These are phyloP conservation scores for Mimachlamys varia DNA, from an alignment of 2,888 invertebrate species.

Conservation along the genomic window DNA sequence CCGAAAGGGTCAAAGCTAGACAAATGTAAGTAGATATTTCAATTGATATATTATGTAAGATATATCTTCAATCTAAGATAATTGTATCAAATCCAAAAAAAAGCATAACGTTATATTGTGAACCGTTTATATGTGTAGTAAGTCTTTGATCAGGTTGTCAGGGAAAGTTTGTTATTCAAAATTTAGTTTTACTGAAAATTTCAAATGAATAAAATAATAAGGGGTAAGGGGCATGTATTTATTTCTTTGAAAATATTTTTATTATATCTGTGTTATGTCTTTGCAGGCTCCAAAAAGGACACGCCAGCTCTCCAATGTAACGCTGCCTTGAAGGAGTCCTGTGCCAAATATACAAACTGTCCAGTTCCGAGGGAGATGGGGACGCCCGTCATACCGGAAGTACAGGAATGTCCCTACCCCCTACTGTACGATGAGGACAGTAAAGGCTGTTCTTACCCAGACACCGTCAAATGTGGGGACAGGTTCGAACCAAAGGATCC, in stretches of 20 bases:
- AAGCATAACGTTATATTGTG: too few relatives aligned
- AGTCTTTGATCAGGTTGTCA: too few relatives aligned
- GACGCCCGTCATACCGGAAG: neutral
- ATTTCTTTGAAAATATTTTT: neutral
- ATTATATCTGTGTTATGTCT: neutral
- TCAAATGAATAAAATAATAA: too few relatives aligned
- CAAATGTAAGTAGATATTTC: constrained; percentile 36
- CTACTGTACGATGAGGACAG: constrained; percentile 34
- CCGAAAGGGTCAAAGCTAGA: constrained; percentile 43
- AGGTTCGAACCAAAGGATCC: constrained; percentile 46
- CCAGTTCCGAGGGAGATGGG: neutral
- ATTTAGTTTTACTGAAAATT: too few relatives aligned
- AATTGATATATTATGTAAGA: too few relatives aligned
- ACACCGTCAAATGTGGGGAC: constrained; percentile 43
- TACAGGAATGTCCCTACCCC: constrained; percentile 39
- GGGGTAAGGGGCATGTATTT: too few relatives aligned
- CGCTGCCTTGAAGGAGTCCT: neutral
- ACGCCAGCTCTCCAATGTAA: neutral
- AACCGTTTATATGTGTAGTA: too few relatives aligned
- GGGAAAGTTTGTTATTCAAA: too few relatives aligned
- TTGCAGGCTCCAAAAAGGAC: neutral
- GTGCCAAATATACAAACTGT: constrained; percentile 36
- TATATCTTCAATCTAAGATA: neutral
- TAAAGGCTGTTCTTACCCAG: constrained; percentile 40
- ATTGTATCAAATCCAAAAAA: neutral